Conservation (phyloP, 2,797 vertebrate species). For the Epinephelus awoara region DNA sequence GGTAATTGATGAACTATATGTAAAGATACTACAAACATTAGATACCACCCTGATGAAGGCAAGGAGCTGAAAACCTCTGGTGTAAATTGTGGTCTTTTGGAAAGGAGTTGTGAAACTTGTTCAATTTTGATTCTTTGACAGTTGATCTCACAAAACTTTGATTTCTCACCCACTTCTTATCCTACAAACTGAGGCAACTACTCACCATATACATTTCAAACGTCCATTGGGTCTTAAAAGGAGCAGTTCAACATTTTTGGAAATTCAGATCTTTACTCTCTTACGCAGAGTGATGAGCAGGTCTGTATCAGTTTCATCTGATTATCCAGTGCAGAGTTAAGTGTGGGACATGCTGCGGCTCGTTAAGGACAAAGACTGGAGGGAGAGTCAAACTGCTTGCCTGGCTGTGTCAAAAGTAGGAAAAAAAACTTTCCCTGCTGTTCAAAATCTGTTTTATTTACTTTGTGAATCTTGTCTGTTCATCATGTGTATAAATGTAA, state of each 20-base stretch:
- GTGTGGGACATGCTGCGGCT: slow-evolving; percentile 18
- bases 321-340: background rate
- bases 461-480: slow-evolving; percentile 2
- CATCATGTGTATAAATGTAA: background rate
- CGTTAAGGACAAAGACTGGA: background rate
- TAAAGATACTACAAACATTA: background rate
- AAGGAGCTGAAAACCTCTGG: background rate
- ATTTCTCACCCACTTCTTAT: background rate
- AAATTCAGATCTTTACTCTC: background rate
- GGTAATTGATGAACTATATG: background rate
- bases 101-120: no score
- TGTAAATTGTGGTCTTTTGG: no score
- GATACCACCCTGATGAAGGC: no score
- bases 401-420: background rate
- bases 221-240: background rate
- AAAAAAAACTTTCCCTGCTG: background rate
- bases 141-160: no score
- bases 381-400: background rate
- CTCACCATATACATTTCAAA: background rate
- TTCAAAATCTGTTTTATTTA: background rate
- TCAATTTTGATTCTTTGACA: no score
- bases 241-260: background rate
- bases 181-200: background rate
- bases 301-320: slow-evolving; percentile 3
- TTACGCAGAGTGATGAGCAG: background rate